Evolutionary conservation across 92 coral and sea anemone genomes (phyloP), one percentile per base, ranked within the genome.

Genomic region (Parazoanthus swiftii): DNA sequence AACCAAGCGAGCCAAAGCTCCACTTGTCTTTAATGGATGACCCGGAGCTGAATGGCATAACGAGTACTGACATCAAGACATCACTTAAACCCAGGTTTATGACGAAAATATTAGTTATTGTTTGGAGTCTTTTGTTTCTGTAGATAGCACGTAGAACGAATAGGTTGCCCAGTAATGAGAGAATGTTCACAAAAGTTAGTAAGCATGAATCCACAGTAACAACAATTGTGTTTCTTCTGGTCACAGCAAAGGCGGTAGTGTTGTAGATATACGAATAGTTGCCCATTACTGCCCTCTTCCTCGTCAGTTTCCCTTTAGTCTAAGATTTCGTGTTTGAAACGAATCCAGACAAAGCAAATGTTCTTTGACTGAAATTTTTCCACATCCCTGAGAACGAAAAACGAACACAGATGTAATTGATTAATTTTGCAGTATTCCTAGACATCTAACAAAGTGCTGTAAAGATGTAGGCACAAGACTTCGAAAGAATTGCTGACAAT

Each of bases 41-140:
- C 0, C 36, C 82, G 11, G 65, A 79, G 37, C 82, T 79, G 18
- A 79, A 15, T 4, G 82, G 82, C 82, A 79, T 79, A 6, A 79
- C 82, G 21, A 79, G 43, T 5, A 79, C 35, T 0, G 82, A n/a
- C 82, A 79, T 79, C 67, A 79, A 48, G 21, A 50, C 38, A 79
- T 79, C 82, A 5, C 82, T 79, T 42, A 79, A 11, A 10, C 67
- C 67, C 3, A 79, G 82, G 21, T 79, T 79, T 66, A 79, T 48
- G n/a, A 79, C 63, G 43, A 79, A 79, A 46, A 79, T 44, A 25
- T 79, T 79, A 25, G 82, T 79, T 79, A 29, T 51, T 8, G 82
- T 79, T 38, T 25, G 82, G 63, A 79, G 82, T 44, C 35, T 46
- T 18, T 50, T 79, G 82, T 79, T 79, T 2, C 65, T 46, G 66